Base-by-base conservation (phyloP, 2,888 invertebrate species). In the Aleiodes alternator region DNA sequence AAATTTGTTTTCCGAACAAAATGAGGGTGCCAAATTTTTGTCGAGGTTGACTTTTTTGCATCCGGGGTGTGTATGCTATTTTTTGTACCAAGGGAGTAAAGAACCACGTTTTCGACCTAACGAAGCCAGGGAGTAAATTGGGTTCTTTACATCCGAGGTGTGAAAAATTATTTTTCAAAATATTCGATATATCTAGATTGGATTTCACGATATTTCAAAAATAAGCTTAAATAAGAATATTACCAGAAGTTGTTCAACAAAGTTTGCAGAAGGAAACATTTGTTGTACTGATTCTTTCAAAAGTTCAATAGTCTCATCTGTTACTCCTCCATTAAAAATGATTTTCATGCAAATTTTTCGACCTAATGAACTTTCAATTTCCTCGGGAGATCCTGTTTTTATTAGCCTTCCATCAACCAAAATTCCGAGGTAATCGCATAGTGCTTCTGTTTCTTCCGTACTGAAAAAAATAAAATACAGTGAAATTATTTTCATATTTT, bases 391-490 rank as follows among this genome's bases (percentile, higher is more conserved):
- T 31, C 79, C 82, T 16, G 77, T 76, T 4, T 69, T 71, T 4
- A 75, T 57, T 5, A 82, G 79, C n/a, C 80, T 75, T 48, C 82
- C 80, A 6, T 79, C 71, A 11, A 70, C 68, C 50, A 82, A 69
- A 61, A 82, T 78, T 34, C 80, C 81, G 14, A 81, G 76, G 9
- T 79, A 76, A 11, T 79, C 57, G 70, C 82, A 82, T 59, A 82
- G 74, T 14, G 78, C 79, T 75, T 82, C 82, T 14, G 79, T 77
- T 75, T 82, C 81, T 57, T 69, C 59, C 71, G 77, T 80, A 31
- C 59, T 59, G 23, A 23, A 31, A 59, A 34, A 7, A 6, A 80
- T 80, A 29, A 34, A 73, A 59, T 55, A 11, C 14, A 23, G 29
- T 7, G 14, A 69, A 56, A 71, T 16, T 23, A 56, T 14, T 53